phyloP scores from a whole-genome alignment of 2,797 vertebrate species.

The Fratercula arctica region DNA sequence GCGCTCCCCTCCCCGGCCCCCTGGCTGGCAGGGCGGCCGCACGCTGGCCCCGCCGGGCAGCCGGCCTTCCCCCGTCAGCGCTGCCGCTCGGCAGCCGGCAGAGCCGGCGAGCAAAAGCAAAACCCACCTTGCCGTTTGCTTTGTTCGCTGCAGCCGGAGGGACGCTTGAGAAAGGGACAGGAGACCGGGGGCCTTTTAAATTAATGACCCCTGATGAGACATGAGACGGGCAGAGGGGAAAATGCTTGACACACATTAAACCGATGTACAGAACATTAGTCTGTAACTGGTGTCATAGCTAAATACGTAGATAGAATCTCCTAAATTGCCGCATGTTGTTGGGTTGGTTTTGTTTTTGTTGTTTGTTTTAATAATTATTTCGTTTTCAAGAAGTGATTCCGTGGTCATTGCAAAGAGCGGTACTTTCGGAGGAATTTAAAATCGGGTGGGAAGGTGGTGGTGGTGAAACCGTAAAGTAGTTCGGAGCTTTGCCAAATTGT shows the following conservation, averaged over 20 bases:
- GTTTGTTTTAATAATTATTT: background rate
- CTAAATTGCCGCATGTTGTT: background rate
- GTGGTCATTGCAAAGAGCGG: background rate
- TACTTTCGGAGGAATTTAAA: background rate
- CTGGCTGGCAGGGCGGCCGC: background rate
- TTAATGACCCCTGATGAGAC: background rate
- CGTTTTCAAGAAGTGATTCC: background rate
- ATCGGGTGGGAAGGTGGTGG: background rate
- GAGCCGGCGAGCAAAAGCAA: background rate
- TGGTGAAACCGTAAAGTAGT: background rate
- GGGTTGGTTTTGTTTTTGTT: background rate
- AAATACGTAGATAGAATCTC: background rate
- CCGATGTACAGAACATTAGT: background rate
- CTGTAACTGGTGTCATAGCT: background rate
- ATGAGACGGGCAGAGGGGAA: background rate
- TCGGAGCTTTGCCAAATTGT: background rate
- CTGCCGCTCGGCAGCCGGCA: background rate
- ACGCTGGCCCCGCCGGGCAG: too few relatives aligned
- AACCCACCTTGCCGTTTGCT: background rate
- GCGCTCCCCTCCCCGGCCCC: background rate
- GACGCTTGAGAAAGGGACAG: too few relatives aligned
- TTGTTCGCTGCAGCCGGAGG: background rate
- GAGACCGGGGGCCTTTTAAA: background rate
- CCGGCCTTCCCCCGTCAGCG: background rate
- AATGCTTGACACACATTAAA: background rate